Evolutionary conservation across 2,888 invertebrate species (phyloP).

Genomic region (Sceliomorpha sp.): DNA sequence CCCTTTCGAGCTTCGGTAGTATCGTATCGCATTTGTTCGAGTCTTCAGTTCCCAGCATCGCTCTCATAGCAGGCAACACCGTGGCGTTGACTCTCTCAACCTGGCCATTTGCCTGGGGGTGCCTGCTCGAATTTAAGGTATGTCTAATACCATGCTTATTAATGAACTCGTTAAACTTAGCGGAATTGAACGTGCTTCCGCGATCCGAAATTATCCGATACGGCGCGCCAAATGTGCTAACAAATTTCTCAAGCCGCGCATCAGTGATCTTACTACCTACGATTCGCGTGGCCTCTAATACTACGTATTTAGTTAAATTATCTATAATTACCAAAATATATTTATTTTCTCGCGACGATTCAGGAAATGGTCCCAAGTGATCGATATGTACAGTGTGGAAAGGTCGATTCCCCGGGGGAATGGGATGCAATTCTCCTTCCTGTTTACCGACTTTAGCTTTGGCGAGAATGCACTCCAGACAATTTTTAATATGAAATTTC

Average conservation of each 20-base stretch:
- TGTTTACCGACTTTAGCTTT: too few species aligned
- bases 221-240: conserved; percentile 1
- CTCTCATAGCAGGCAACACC: conserved; percentile 21
- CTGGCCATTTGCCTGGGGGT: conserved; percentile 38
- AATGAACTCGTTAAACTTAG: conserved; percentile 42
- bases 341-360: too few species aligned
- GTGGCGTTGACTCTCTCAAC: conserved; percentile 35
- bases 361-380: too few species aligned
- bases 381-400: too few species aligned
- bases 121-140: conserved; percentile 28
- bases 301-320: conserved; percentile 50
- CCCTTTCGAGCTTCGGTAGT: conserved; percentile 7
- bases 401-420: too few species aligned
- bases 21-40: conserved; percentile 6
- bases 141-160: conserved; percentile 29
- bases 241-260: neutral
- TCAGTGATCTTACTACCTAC: neutral
- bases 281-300: conserved; percentile 5
- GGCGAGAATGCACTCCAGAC: too few species aligned
- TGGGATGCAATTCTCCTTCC: too few species aligned
- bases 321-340: conserved; percentile 45
- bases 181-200: conserved; percentile 42
- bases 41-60: conserved; percentile 5
- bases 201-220: too few species aligned
- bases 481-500: too few species aligned